Evolutionary conservation across 1,140 invertebrate genomes (phyloP), one percentile per base, ranked within the genome.

Genomic region (Apis dorsata): DNA sequence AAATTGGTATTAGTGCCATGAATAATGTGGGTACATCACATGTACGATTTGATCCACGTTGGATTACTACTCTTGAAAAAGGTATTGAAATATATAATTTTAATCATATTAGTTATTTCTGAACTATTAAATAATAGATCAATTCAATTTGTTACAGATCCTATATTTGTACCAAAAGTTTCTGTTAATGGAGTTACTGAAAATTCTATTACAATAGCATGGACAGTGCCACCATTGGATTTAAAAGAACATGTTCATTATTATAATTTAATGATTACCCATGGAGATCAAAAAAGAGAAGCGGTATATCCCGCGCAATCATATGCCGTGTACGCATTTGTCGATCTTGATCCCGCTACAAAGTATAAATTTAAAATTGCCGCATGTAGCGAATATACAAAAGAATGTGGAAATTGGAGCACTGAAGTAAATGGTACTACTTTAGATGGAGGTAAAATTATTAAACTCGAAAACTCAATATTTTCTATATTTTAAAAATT

Each of bases 361-460:
- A 96, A 95, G 72, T 98, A 98, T 90, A 94, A 95, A 79, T 97
- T 97, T 91, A 96, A 95, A 94, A 96, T 97, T 84, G 92, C 95
- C 59, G 97, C 97, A 15, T 98, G 97, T 91, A 97, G 95, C 83
- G 96, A 97, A 90, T 96, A 96, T 88, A 97, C 96, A 4, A 95
- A 95, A 74, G 93, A 94, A 66, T 98, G 97, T 92, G 96, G 97
- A 10, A 95, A 96, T 28, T 97, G 96, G 96, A 97, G 97, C 2
- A 93, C 95, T 28, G 94, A 95, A 84, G 96, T 97, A 65, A 96
- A 97, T 90, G 97, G 96, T 2, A 97, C 96, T 11, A 98, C 97
- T 10, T 95, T 97, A 93, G 97, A 98, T 92, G 97, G 97, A 80
- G 95, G 95, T 92, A 93, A 88, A 34, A 91, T 86, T 88, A n/a